Percentiles rank a stretch among this genome's conserved stretches.
Conservation (phyloP, 1,140 invertebrate genomes). For the Riptortus pedestris region DNA sequence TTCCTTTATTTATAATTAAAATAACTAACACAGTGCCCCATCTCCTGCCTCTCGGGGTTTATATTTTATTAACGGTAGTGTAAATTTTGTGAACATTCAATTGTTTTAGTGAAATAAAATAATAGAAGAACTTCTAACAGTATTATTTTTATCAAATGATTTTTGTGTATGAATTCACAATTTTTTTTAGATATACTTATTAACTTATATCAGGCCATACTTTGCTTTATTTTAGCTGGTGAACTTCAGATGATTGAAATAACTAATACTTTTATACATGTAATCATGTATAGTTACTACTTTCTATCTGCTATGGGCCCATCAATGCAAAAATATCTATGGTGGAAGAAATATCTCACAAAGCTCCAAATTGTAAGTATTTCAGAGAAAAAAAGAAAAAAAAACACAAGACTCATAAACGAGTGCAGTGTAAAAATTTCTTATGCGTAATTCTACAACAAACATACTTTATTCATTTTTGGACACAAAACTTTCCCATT, state of each 20-base stretch:
- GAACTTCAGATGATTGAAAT: slow-evolving; percentile 22
- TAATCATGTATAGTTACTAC: slow-evolving; percentile 67
- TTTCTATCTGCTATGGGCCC: slow-evolving; percentile 57
- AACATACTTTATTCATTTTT: not conserved
- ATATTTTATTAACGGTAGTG: not conserved
- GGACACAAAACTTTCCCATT: not conserved
- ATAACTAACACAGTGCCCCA: no score
- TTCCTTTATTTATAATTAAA: not conserved
- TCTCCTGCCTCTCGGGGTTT: not conserved
- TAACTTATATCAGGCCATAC: not conserved
- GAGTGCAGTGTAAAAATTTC: not conserved
- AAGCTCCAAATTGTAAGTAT: slow-evolving; percentile 53
- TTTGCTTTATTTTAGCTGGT: not conserved
- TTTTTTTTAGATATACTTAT: not conserved
- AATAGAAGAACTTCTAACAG: not conserved
- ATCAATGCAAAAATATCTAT: slow-evolving; percentile 55
- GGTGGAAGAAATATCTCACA: slow-evolving; percentile 76
- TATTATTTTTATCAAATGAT: not conserved
- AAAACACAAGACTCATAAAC: no score
- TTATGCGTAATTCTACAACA: not conserved
- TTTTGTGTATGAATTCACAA: not conserved
- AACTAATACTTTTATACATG: slow-evolving; percentile 50
- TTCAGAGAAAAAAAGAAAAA: not conserved
- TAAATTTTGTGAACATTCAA: not conserved
- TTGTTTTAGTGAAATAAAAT: not conserved